These are phyloP conservation scores for Chloropsis hardwickii DNA, from an alignment of 2,113 vertebrate genomes.

Conservation along the genomic window DNA sequence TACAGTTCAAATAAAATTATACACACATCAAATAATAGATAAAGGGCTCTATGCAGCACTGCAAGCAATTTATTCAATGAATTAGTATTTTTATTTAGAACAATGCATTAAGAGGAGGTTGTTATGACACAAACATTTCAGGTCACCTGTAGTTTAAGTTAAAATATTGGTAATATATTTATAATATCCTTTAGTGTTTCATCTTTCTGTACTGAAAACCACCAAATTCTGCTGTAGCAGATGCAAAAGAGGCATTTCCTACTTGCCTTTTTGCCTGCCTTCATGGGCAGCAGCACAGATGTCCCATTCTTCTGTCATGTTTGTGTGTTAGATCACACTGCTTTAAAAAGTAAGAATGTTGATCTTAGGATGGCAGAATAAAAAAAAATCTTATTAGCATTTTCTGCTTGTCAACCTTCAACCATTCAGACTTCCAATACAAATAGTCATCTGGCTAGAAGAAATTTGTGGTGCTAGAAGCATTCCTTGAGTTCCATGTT, in stretches of 20 bases:
- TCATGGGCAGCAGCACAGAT: not conserved
- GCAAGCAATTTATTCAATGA: not conserved
- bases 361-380: not conserved
- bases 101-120: not conserved
- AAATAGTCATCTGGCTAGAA: not conserved
- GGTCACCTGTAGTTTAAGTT: not conserved
- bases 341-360: not conserved
- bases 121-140: not conserved
- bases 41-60: not conserved
- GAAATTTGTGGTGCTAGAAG: not conserved
- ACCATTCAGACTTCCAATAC: not conserved
- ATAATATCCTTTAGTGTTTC: not conserved
- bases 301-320: not conserved
- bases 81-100: not conserved
- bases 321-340: not conserved
- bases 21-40: not conserved
- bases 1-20: not conserved
- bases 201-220: not conserved
- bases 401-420: not conserved
- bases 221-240: not conserved
- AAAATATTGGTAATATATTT: not conserved
- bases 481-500: not conserved
- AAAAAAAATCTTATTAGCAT: not conserved
- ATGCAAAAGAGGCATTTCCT: not conserved
- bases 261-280: not conserved